These are phyloP conservation scores for Dicentrarchus labrax DNA, from an alignment of 2,113 vertebrate species.

Conservation along the genomic window DNA sequence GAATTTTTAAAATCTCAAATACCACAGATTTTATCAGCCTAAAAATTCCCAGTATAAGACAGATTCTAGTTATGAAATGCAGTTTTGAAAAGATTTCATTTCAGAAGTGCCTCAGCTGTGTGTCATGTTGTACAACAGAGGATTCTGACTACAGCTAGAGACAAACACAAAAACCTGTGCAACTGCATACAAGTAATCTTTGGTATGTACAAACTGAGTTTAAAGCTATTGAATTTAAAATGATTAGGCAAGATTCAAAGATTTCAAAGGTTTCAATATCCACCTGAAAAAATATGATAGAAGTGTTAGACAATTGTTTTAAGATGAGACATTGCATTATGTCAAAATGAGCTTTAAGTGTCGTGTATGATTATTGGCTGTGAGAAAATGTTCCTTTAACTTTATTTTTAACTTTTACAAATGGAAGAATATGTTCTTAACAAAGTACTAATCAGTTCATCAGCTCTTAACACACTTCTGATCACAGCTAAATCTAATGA, in stretches of 20 bases:
- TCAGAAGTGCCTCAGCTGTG: too few species aligned
- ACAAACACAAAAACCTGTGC: not conserved
- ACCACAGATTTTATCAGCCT: not conserved
- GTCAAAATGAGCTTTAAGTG: not conserved
- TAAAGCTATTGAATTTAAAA: not conserved
- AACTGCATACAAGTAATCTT: not conserved
- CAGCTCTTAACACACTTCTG: constrained; percentile 26
- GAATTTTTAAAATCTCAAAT: not conserved
- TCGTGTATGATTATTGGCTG: not conserved
- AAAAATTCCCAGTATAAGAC: not conserved
- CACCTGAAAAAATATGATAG: not conserved
- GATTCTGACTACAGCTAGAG: not conserved
- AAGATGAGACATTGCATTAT: not conserved
- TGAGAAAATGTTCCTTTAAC: not conserved
- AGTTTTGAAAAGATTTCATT: too few species aligned
- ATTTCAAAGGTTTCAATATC: not conserved
- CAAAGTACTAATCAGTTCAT: constrained; percentile 36
- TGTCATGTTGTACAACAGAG: not conserved
- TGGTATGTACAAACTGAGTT: not conserved
- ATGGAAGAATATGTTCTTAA: constrained; percentile 2
- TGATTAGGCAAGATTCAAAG: not conserved
- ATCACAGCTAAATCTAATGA: constrained; percentile 47
- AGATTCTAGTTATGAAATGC: not conserved
- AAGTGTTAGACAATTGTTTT: not conserved
- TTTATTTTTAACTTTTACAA: constrained; percentile 16